phyloP scores from a whole-genome alignment of 1,140 invertebrate genomes.

The Babylonia areolata region DNA sequence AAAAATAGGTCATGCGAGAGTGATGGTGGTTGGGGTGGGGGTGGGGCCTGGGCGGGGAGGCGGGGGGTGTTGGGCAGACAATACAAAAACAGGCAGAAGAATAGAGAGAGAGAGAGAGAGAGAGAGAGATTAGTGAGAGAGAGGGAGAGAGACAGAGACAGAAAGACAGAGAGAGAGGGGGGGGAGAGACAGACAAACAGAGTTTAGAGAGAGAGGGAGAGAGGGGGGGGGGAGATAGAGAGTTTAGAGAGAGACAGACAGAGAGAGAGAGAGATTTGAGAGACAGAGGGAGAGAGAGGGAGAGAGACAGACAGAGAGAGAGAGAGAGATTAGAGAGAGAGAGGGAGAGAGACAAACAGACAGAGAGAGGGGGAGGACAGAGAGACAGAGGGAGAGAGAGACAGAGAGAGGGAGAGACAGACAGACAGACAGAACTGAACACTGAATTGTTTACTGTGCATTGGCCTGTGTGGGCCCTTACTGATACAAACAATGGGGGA shows the following conservation, averaged over 20 bases:
- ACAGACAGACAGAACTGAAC: background rate
- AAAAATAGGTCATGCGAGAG: no score
- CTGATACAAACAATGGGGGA: background rate
- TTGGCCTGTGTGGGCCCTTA: no score
- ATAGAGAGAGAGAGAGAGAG: no score
- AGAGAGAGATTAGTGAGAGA: no score
- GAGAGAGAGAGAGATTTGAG: background rate
- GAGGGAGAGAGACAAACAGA: background rate
- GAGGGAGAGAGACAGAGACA: background rate
- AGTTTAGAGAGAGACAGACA: conserved; percentile 1
- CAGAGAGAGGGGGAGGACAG: background rate
- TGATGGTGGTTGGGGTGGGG: no score
- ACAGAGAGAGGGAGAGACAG: background rate
- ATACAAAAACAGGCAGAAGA: no score
- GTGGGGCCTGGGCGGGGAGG: no score
- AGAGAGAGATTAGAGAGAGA: background rate
- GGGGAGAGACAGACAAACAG: background rate
- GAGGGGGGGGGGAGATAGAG: background rate
- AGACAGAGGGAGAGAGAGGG: background rate
- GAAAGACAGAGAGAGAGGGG: background rate
- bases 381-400: background rate
- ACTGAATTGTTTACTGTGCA: no score
- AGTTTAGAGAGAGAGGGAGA: background rate
- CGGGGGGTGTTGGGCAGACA: no score
- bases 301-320: background rate